Percentiles rank a stretch among this genome's conserved stretches.
phyloP scores from a whole-genome alignment of 1,140 invertebrate genomes.

The Danaus plexippus region DNA sequence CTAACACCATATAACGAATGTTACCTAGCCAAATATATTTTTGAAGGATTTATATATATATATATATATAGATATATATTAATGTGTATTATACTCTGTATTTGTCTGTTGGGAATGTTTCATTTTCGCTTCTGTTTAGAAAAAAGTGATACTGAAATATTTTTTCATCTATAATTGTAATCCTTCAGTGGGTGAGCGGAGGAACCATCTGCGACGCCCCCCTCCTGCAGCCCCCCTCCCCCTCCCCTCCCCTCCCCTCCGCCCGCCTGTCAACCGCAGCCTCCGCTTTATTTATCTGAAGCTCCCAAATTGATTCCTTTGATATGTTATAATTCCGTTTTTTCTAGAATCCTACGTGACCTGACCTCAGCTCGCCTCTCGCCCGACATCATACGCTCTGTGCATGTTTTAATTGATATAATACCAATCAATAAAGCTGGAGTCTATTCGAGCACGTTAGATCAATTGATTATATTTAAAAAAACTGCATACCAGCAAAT shows the following conservation, averaged over 20 bases:
- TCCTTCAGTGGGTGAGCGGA: conserved; percentile 17
- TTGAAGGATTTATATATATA: background rate
- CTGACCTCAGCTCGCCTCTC: no score
- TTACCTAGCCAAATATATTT: background rate
- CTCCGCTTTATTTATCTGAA: conserved; percentile 31
- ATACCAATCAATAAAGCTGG: conserved; percentile 9
- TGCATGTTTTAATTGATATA: no score
- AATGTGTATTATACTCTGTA: background rate
- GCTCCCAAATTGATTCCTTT: conserved; percentile 29
- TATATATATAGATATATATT: no score
- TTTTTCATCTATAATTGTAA: conserved; percentile 11
- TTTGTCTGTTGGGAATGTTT: background rate
- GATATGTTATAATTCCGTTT: conserved; percentile 27
- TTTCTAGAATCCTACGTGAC: conserved; percentile 15
- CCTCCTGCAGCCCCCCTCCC: background rate
- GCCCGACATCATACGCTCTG: no score
- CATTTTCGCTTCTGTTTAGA: background rate
- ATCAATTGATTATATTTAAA: background rate
- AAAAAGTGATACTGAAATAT: background rate
- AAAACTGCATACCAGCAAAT: background rate
- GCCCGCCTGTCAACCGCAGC: conserved; percentile 32
- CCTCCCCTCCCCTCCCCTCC: background rate
- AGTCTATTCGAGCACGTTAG: background rate
- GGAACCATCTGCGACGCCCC: conserved; percentile 20
- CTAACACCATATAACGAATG: background rate